Evolutionary conservation across 2,113 vertebrate species (phyloP).

Genomic region (Rhynchomys soricoides): DNA sequence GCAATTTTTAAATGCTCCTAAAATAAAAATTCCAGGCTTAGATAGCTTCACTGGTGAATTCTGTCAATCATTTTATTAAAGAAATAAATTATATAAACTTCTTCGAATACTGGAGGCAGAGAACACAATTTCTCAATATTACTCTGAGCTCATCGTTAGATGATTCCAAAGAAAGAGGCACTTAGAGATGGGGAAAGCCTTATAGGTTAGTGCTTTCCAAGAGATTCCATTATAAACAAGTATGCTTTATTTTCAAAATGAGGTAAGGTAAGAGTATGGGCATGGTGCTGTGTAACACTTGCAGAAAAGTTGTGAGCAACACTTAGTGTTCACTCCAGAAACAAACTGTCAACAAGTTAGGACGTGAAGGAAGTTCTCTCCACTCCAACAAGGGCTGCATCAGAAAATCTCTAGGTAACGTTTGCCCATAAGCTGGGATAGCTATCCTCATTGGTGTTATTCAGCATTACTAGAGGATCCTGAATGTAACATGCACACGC

Average conservation of each 20-base stretch:
- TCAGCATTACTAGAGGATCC: background rate
- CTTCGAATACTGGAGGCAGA: background rate
- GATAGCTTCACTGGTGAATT: background rate
- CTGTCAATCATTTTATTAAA: slow-evolving; percentile 44
- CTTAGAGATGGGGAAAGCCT: background rate
- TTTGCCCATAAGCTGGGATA: background rate
- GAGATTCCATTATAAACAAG: background rate
- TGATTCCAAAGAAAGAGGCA: background rate
- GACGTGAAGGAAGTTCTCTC: background rate
- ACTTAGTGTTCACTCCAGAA: background rate
- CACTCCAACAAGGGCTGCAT: background rate
- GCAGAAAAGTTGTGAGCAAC: background rate
- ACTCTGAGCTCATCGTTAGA: background rate
- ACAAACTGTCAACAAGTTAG: background rate
- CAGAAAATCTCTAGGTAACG: background rate
- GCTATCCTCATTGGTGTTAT: background rate
- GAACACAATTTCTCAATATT: background rate
- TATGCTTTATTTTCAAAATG: background rate
- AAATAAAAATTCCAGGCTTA: slow-evolving; percentile 50
- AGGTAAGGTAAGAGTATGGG: background rate
- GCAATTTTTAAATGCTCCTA: slow-evolving; percentile 43
- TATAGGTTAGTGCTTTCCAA: background rate
- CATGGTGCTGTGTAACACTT: background rate
- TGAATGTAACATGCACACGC: background rate
- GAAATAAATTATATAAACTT: background rate